Percentiles rank a stretch among this genome's conserved stretches.
These are phyloP conservation scores for Cyanistes caeruleus DNA, from an alignment of 2,113 vertebrate species.

Conservation along the genomic window DNA sequence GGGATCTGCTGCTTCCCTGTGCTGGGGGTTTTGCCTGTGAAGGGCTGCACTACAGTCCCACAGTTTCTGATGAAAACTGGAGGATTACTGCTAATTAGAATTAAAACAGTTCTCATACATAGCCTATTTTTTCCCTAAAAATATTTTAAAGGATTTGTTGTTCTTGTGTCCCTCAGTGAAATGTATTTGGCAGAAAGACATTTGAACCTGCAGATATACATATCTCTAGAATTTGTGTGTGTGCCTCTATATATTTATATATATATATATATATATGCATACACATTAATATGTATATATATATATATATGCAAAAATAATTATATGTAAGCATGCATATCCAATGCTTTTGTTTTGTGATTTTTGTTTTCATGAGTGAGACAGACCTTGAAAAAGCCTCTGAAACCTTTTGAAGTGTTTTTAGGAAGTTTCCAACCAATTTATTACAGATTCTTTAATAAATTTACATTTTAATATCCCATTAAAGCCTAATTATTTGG, in stretches of 20 bases:
- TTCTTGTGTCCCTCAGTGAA: not conserved
- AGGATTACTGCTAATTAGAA: not conserved
- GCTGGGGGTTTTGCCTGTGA: not conserved
- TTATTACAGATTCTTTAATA: not conserved
- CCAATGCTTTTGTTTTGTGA: not conserved
- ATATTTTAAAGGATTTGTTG: not conserved
- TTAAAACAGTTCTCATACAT: fast-evolving
- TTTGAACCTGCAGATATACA: not conserved
- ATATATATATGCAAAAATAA: no score
- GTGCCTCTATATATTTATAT: not conserved
- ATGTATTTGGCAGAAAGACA: not conserved
- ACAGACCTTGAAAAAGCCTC: not conserved
- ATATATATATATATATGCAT: not conserved
- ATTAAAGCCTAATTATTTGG: slow-evolving; percentile 30
- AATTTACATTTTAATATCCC: slow-evolving; percentile 13
- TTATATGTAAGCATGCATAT: not conserved
- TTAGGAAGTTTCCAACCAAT: not conserved
- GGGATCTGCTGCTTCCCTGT: not conserved
- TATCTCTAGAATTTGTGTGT: not conserved
- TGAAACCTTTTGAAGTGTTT: not conserved
- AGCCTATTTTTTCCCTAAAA: not conserved
- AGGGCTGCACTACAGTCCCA: not conserved
- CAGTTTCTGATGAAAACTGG: not conserved
- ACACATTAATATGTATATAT: no score
- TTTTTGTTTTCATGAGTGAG: not conserved